Base-by-base conservation (phyloP, 2,113 vertebrate genomes). In the Atherinomorus stipes region DNA sequence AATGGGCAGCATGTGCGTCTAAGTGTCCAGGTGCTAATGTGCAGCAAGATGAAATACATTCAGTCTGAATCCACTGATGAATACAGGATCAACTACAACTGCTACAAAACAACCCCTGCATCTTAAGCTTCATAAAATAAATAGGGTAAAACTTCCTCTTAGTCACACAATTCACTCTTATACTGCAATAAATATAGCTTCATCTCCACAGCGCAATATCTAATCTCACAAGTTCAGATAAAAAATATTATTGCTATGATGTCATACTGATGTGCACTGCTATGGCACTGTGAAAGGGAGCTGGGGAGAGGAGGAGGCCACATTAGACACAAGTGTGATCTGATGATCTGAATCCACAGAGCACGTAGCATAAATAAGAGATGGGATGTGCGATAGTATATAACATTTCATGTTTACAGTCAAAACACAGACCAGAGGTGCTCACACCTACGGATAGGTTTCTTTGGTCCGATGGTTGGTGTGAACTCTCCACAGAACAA, bases 201-300 rank as follows among this genome's bases (percentile, higher is more conserved):
- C 2, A 37, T 42, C 54, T 59, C 64, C 42, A 69, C 58, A 11
- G 49, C 11, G 1, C 0, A n/a, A 42, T 2, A 50, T 34, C 42
- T 47, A 70, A 2, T 26, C 16, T 45, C 62, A 42, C 12, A 37
- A 11, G 50, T 54, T 31, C 10, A 21, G 28, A 11, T 26, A 9
- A 68, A 31, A 60, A 40, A 52, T 59, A 60, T 74, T 86, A 85
- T 83, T 87, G 80, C 80, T 74, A 26, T 71, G 45, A 34, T 53
- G 3, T 68, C 8, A n/a, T 65, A 44, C 16, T 11, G 37, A 51
- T 7, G 44, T 42, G 49, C 45, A 15, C 64, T 50, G 64, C 19
- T 34, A 78, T 75, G 75, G 84, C 83, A 75, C 84, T 16, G 63
- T 44, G 69, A 42, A 23, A 5, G 23, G 28, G 2, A 8, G 52